A percentile compares a stretch with the other conserved stretches of the same genome.
phyloP scores from a whole-genome alignment of 2,797 vertebrate species.

The Rhincodon typus region DNA sequence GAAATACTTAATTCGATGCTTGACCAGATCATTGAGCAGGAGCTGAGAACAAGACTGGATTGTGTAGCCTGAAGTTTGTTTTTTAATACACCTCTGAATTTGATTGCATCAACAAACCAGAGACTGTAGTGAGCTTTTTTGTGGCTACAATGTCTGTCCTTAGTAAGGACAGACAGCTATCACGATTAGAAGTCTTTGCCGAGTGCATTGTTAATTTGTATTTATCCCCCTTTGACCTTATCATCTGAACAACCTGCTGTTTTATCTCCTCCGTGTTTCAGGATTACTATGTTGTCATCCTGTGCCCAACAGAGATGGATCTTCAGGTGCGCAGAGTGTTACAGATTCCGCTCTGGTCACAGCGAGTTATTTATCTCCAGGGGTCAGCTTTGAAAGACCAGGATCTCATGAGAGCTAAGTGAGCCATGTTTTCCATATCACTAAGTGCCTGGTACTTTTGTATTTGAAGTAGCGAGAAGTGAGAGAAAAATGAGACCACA shows the following conservation, averaged over 20 bases:
- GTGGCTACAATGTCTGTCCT: neutral
- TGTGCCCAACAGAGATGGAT: constrained; percentile 90
- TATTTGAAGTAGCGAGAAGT: neutral
- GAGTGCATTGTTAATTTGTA: neutral
- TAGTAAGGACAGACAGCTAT: neutral
- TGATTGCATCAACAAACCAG: neutral
- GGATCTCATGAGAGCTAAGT: constrained; percentile 91
- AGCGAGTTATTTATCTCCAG: constrained; percentile 90
- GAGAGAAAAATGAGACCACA: neutral
- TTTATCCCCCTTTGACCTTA: too few species aligned
- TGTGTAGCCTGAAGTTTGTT: neutral
- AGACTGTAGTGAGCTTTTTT: neutral
- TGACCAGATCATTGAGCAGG: neutral
- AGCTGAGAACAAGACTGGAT: neutral
- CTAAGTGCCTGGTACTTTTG: neutral
- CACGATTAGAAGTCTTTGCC: neutral
- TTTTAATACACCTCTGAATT: neutral
- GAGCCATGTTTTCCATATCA: constrained; percentile 46
- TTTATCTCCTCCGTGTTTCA: constrained; percentile 47
- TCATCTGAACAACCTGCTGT: neutral
- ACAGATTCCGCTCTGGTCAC: constrained; percentile 92
- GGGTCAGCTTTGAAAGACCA: constrained; percentile 93
- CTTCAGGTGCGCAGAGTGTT: constrained; percentile 82
- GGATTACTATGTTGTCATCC: constrained; percentile 94
- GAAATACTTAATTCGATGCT: neutral